These are phyloP conservation scores for Fukomys damarensis DNA, from an alignment of 2,113 vertebrate genomes.

Conservation along the genomic window DNA sequence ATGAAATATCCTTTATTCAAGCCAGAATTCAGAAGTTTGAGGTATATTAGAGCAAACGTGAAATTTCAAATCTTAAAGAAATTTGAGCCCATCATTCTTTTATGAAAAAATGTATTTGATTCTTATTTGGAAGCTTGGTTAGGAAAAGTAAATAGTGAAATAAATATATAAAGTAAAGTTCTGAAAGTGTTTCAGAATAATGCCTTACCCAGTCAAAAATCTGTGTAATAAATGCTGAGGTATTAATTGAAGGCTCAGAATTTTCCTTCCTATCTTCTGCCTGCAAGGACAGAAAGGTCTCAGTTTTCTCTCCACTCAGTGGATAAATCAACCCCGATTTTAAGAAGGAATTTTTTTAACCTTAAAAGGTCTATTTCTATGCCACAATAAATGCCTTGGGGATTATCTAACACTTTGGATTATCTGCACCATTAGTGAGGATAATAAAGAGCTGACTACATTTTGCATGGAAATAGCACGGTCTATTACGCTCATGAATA, in stretches of 20 bases:
- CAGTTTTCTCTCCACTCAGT: slow-evolving; percentile 2
- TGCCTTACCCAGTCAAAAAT: neutral
- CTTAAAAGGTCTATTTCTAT: slow-evolving; percentile 75
- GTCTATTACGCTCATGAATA: slow-evolving; percentile 79
- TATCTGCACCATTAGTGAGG: slow-evolving; percentile 83
- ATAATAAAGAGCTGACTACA: slow-evolving; percentile 77
- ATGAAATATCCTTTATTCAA: neutral
- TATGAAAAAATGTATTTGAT: neutral
- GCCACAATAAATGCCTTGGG: slow-evolving; percentile 74
- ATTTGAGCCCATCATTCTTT: neutral
- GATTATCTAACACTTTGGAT: slow-evolving; percentile 80
- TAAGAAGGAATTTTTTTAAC: slow-evolving; percentile 71
- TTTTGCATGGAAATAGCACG: slow-evolving; percentile 72
- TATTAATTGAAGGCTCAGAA: neutral
- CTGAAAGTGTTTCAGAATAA: neutral
- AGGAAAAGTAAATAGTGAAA: neutral
- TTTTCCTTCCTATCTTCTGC: neutral
- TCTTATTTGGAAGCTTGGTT: neutral
- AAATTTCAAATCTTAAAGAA: neutral
- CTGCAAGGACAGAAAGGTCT: slow-evolving; percentile 45
- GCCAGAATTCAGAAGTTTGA: neutral
- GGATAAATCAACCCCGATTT: slow-evolving; percentile 69
- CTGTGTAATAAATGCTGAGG: neutral
- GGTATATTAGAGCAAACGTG: neutral
- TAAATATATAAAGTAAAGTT: neutral